Base-by-base conservation (phyloP, 2,888 invertebrate species). In the Operophtera brumata region DNA sequence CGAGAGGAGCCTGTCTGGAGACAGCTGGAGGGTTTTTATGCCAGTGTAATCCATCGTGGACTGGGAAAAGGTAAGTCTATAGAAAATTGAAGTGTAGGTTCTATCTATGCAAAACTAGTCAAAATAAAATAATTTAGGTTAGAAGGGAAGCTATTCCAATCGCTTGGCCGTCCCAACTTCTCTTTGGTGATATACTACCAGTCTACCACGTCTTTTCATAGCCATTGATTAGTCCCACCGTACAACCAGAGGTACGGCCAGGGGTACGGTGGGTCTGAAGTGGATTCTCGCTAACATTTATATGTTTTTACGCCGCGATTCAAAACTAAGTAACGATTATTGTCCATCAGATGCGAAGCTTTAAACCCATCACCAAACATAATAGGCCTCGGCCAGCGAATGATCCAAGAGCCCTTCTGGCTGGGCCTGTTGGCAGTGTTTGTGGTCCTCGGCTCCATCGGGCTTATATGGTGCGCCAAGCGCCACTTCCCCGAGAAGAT, bases 401-500 rank as follows among this genome's bases (percentile, higher is more conserved):
- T 97, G 94, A 87, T 96, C 28, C 94, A 96, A 67, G 96, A 96
- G 77, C 96, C 96, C 0, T 96, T 97, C 81, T 96, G 96, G 96
- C 89, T 97, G 39, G 96, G 96, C 0, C 91, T 97, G 35, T 95
- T 97, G 77, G 95, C 96, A 0, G 96, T 97, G 0, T 94, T 94
- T 69, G 92, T 94, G 8, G 95, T 96, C 0, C 91, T 96, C 69
- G 93, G 93, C 46, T 91, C 94, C 60, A 95, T 96, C 64, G 96
- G 95, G 11, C 86, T 96, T 46, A 92, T 96, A 12, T 96, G 96
- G 94, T 95, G 96, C 78, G 94, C 96, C 65, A 95, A 96, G 76
- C 88, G 96, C 46, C 96, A 96, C 82, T 96, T 96, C 79, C 96
- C 96, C 0, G 96, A 96, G 76, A 95, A 96, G 82, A 94, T 96